phyloP scores from a whole-genome alignment of 2,888 invertebrate species.

The Tethea ocularis region DNA sequence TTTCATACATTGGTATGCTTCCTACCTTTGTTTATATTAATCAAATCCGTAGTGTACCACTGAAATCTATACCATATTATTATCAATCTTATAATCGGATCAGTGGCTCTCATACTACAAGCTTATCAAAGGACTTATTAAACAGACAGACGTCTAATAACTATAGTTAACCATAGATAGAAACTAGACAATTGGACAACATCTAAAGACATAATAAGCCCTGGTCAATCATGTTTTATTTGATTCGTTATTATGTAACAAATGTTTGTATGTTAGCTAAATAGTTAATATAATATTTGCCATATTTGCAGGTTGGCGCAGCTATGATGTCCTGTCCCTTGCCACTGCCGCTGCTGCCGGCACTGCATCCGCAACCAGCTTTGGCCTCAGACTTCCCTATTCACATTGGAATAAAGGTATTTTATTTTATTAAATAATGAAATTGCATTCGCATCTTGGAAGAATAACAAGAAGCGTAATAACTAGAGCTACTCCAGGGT shows the following conservation, averaged over 20 bases:
- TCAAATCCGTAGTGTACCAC: no score
- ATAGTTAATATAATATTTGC: background rate
- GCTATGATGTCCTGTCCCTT: conserved; percentile 88
- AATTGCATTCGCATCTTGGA: conserved; percentile 6
- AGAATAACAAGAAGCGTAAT: conserved; percentile 6
- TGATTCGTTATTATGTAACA: background rate
- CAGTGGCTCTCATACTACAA: background rate
- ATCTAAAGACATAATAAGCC: background rate
- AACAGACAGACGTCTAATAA: background rate
- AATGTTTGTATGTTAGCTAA: background rate
- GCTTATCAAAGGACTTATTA: background rate
- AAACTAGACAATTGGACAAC: background rate
- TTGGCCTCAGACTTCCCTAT: conserved; percentile 85
- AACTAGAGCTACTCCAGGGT: conserved; percentile 4
- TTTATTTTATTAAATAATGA: background rate
- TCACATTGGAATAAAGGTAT: conserved; percentile 87
- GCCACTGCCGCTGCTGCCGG: conserved; percentile 85
- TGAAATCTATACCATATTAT: background rate
- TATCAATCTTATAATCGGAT: background rate
- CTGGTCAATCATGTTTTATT: no score
- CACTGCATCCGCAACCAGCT: conserved; percentile 83
- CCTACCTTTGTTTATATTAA: background rate
- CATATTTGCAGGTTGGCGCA: conserved; percentile 74
- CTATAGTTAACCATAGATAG: background rate
- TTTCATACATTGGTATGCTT: background rate